Evolutionary conservation across 2,888 invertebrate species (phyloP).

Genomic region (Limnephilus rhombicus): DNA sequence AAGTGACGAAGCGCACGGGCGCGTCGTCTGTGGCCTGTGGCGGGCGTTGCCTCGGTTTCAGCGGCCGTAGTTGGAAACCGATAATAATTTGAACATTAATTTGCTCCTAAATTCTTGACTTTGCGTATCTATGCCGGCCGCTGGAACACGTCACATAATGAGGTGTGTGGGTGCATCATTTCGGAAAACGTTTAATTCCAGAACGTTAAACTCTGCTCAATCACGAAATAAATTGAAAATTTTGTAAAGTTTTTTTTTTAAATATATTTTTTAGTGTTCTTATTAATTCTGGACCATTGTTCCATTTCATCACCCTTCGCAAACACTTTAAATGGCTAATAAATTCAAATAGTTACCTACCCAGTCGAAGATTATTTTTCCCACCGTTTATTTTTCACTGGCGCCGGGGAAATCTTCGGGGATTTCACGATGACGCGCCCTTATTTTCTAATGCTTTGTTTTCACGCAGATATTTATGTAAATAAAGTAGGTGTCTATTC

Average conservation of each 20-base stretch:
- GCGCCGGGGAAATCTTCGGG: constrained; percentile 6
- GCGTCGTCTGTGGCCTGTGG: constrained; percentile 58
- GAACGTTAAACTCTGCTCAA: background rate
- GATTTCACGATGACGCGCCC: constrained; percentile 1
- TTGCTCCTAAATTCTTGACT: constrained; percentile 5
- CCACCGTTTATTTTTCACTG: background rate
- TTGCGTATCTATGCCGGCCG: constrained; percentile 11
- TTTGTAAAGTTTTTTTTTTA: background rate
- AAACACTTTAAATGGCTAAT: background rate
- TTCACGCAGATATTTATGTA: background rate
- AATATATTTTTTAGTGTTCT: background rate
- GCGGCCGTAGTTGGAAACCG: constrained; percentile 57
- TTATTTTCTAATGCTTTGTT: constrained; percentile 1
- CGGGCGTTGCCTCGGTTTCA: constrained; percentile 59
- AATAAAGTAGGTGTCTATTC: background rate
- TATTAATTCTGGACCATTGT: background rate
- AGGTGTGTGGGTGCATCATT: constrained; percentile 29
- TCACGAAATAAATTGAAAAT: background rate
- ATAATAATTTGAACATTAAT: constrained; percentile 54
- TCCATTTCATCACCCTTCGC: background rate
- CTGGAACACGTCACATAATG: background rate
- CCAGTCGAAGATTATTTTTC: background rate
- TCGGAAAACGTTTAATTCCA: background rate
- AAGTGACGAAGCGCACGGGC: constrained; percentile 60
- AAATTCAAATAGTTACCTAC: background rate